Conservation (phyloP, 2,888 invertebrate genomes). For the Synergus laeviventris region DNA sequence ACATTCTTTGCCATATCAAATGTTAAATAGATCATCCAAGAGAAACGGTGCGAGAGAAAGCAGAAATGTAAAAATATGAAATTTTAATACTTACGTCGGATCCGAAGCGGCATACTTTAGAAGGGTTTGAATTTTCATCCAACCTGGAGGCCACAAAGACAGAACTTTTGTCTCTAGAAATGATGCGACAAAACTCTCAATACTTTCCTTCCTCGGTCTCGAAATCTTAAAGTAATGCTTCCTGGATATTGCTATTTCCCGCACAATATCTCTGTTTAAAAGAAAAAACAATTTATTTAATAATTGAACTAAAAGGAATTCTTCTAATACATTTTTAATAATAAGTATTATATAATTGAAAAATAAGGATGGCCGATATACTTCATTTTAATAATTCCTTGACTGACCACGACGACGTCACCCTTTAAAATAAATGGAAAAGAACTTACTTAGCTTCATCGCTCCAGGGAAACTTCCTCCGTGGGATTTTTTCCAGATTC, state of each 20-base stretch:
- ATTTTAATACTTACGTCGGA: conserved; percentile 60
- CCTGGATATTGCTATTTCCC: conserved; percentile 66
- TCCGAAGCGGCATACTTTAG: conserved; percentile 76
- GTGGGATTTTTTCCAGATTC: conserved; percentile 79
- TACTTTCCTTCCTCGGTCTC: conserved; percentile 75
- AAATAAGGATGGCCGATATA: too few species aligned
- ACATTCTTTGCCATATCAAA: not conserved
- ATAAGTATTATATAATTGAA: too few species aligned
- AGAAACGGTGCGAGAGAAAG: not conserved
- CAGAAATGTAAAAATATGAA: not conserved
- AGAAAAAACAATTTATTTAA: conserved; percentile 18
- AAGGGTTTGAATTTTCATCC: conserved; percentile 80
- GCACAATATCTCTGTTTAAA: conserved; percentile 63
- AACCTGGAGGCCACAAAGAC: conserved; percentile 83
- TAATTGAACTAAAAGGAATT: not conserved
- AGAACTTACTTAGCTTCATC: conserved; percentile 79
- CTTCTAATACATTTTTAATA: not conserved
- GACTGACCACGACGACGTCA: too few species aligned
- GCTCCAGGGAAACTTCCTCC: conserved; percentile 86
- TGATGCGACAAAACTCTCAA: conserved; percentile 77
- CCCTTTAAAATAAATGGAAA: not conserved
- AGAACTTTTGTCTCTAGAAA: conserved; percentile 81
- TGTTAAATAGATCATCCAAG: not conserved
- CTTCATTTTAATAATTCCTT: too few species aligned
- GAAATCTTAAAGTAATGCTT: conserved; percentile 75